Base-by-base conservation (phyloP, 2,888 invertebrate species). In the Anaspis maculata region DNA sequence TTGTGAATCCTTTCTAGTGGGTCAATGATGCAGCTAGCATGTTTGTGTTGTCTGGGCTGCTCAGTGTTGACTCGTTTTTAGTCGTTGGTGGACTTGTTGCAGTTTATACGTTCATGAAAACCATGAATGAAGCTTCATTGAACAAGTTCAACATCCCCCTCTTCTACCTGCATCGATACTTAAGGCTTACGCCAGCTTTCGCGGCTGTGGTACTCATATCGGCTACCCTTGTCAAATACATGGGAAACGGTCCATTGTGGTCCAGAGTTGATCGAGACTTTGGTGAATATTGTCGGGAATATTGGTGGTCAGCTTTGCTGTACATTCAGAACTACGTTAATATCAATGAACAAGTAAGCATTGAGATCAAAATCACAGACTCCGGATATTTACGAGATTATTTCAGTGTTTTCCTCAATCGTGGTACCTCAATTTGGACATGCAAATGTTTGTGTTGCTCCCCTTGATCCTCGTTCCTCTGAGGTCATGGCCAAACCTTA, bases 11-110 rank as follows among this genome's bases (percentile, higher is more conserved):
- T 10, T 66, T 55, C 12, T 46, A 71, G 69, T 66, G 64, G 61
- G 13, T 61, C 12, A 15, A 28, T 10, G 23, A 34, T 4, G 39
- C 44, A 13, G 43, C 45, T 29, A 37, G 46, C 5, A 46, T 41
- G 13, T 58, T 57, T 34, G 34, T 56, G 16, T 48, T 66, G 57
- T 44, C 71, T 53, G 73, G 64, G 45, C 44, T 70, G 1, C 60
- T 75, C 3, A 71, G 74, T 1, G 79, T 79, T 1, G 79, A 79
- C 37, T 75, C 78, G 0, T 80, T 79, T 56, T 76, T 79, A 51
- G 64, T 74, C 26, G 58, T 79, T 46, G 75, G 75, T 42, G 79
- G 79, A 2, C 58, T 79, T 32, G 58, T 80, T 2, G 67, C 71
- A 36, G 67, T 74, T 1, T 72, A 69, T 39, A 41, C 58, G 2